Evolutionary conservation across 23 tunicate genomes (phyloP), one percentile per base, ranked within the genome.

Genomic region (Halocynthia aurantium): DNA sequence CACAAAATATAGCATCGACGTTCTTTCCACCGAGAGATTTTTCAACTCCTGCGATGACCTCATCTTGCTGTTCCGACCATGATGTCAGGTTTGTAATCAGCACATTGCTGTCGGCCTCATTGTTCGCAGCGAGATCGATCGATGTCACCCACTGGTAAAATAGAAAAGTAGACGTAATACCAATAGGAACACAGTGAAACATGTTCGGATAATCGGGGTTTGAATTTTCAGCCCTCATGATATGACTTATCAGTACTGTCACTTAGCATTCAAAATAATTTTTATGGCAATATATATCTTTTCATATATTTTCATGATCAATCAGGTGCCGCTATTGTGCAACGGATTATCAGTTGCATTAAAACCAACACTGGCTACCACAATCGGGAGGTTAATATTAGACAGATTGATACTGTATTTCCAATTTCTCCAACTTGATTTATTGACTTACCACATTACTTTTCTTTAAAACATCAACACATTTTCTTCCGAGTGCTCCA

Each of bases 1-100:
- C 98, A 83, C 98, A 92, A 58, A 92, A 82, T 51, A 92, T 58
- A 8, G 85, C 98, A 65, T 92, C 98, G 50, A 92, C 80, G 15
- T 91, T 69, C 8, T 63, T 80, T 7, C 88, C 92, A 53, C 17
- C 79, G 8, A 92, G 63, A 51, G 72, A 82, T 7, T 51, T 9
- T 15, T 49, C 83, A 49, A 92, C 44, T 57, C 81, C 81, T 73
- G 81, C 70, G 55, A 62, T 80, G 10, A 92, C 92, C 76, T 86
- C 98, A 20, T 82, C 69, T 62, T 92, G 91, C 57, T 92, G 98
- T 10, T 83, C 92, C 52, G 82, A 40, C 92, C 98, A 92, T 7
- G 88, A 84, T 4, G 65, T 69, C n/a, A 86, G 62, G 62, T 92
- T 92, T 51, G 84, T 73, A 49, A 92, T 92, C 11, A 92, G 69